Conservation (phyloP, 2,797 vertebrate genomes). For the Gorsachius magnificus region DNA sequence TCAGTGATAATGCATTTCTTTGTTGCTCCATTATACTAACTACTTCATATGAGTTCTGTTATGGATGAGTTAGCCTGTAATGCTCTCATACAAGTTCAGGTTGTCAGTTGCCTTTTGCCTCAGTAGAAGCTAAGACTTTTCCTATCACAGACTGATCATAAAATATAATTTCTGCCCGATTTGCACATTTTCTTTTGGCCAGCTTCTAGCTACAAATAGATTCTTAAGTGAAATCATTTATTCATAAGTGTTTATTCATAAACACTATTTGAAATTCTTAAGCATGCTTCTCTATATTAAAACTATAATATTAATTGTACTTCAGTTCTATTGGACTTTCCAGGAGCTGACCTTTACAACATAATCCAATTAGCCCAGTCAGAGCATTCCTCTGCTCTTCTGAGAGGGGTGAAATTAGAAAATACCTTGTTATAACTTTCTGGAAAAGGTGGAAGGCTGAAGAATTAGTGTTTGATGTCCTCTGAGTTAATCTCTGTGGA, state of each 20-base stretch:
- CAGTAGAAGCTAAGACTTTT: background rate
- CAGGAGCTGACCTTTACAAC: background rate
- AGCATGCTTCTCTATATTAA: background rate
- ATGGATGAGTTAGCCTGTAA: background rate
- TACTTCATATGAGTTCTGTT: background rate
- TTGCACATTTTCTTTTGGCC: background rate
- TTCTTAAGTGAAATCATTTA: background rate
- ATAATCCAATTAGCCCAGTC: background rate
- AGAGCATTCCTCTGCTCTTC: background rate
- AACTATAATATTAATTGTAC: background rate
- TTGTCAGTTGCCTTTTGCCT: background rate
- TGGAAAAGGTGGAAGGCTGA: background rate
- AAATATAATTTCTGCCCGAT: background rate
- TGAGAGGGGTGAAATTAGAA: background rate
- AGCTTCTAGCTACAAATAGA: background rate
- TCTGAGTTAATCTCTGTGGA: background rate
- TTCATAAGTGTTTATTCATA: background rate
- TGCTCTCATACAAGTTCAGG: background rate
- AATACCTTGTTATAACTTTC: background rate
- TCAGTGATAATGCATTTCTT: background rate
- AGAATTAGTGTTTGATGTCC: background rate
- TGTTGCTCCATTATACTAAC: background rate
- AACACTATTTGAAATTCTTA: background rate
- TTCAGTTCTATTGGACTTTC: background rate
- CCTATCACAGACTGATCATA: background rate